Percentiles rank a stretch among this genome's conserved stretches.
Conservation (phyloP, 2,113 vertebrate genomes). For the Hepsetus odoe region DNA sequence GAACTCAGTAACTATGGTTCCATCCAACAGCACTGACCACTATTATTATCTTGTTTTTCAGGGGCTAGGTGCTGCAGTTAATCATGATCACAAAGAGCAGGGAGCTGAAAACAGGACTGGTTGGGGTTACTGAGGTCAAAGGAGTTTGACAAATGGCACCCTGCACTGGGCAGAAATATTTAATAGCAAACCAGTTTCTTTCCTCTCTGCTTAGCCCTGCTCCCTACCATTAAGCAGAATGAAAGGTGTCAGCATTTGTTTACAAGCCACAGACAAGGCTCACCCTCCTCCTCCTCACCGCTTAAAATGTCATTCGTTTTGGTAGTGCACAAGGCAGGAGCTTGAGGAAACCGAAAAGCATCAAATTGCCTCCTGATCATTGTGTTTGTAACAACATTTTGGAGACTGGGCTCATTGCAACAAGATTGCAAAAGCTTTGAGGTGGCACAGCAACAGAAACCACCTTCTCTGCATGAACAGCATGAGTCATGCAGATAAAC, state of each 20-base stretch:
- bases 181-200: slow-evolving; percentile 31
- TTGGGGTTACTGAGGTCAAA: slow-evolving; percentile 46
- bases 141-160: slow-evolving; percentile 51
- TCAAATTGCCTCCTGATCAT: neutral
- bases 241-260: slow-evolving; percentile 5
- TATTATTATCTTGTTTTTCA: too few species aligned
- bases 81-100: slow-evolving; percentile 58
- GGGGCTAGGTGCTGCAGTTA: slow-evolving; percentile 47
- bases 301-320: slow-evolving; percentile 20
- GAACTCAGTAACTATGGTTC: too few species aligned
- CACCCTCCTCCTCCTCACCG: neutral
- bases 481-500: neutral
- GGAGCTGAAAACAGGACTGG: slow-evolving; percentile 50
- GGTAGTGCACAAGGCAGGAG: neutral
- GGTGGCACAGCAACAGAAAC: neutral
- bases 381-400: neutral
- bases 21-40: too few species aligned
- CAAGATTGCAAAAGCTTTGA: slow-evolving; percentile 1
- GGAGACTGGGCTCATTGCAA: neutral
- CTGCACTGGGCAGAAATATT: slow-evolving; percentile 24
- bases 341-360: neutral
- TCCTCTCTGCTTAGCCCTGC: neutral
- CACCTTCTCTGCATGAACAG: neutral
- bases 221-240: slow-evolving; percentile 6
- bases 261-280: neutral